Conservation (phyloP, 2,797 vertebrate species). For the Tympanoctomys barrerae region DNA sequence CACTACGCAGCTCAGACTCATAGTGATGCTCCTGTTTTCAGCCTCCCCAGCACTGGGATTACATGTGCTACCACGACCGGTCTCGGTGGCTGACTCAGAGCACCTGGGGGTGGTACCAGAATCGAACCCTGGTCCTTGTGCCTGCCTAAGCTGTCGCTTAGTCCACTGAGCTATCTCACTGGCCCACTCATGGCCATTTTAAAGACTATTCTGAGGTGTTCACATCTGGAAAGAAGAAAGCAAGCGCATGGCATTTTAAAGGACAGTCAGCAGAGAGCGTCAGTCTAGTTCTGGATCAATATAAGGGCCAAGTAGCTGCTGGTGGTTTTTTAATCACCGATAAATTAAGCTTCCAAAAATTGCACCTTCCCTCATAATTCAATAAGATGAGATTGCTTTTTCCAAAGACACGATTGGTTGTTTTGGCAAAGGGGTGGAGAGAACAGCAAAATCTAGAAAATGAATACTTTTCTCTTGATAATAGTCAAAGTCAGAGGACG, state of each 20-base stretch:
- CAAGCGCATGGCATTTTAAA: conserved; percentile 9
- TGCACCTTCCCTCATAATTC: conserved; percentile 79
- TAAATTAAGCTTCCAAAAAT: conserved; percentile 83
- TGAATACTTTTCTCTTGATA: conserved; percentile 70
- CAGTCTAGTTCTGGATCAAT: conserved; percentile 73
- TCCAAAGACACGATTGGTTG: conserved; percentile 74
- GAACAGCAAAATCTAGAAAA: conserved; percentile 71
- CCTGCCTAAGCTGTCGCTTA: too few species aligned
- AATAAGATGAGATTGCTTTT: conserved; percentile 77
- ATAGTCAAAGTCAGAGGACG: conserved; percentile 62
- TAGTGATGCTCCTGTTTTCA: too few species aligned
- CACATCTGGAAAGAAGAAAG: conserved; percentile 29
- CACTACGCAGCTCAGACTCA: too few species aligned
- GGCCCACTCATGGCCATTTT: too few species aligned
- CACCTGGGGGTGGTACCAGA: too few species aligned
- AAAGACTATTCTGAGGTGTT: conserved; percentile 39
- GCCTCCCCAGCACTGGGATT: too few species aligned
- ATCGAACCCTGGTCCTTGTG: too few species aligned
- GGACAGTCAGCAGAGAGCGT: conserved; percentile 42
- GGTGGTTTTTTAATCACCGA: conserved; percentile 72
- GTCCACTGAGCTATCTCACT: too few species aligned
- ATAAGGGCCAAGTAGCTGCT: conserved; percentile 43
- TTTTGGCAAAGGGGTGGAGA: conserved; percentile 77
- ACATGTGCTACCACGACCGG: too few species aligned
- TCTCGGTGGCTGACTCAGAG: too few species aligned